Evolutionary conservation across 2,113 vertebrate genomes (phyloP), one percentile per base, ranked within the genome.

Genomic region (Thunnus thynnus): DNA sequence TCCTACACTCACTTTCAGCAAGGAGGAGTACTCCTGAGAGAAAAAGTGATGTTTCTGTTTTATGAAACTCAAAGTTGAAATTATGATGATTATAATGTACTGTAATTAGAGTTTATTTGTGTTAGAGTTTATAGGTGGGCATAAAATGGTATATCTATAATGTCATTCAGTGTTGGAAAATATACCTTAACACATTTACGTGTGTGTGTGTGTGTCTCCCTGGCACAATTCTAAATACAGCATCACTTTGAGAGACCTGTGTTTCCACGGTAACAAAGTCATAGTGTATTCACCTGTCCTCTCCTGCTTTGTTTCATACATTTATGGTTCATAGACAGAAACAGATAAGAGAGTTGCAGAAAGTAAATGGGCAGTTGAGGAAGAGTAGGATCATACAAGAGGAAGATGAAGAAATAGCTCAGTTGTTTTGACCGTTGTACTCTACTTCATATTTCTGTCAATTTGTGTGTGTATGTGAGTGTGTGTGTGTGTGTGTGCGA

Each of bases 181-280:
- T 30, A 8, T 9, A 41, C 36, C 7, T 41, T 41, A 41, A 51
- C 8, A 27, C 2, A 11, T 25, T 11, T 41, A 30, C 30, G 32
- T 58, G 27, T 48, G 18, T 51, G 44, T 52, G n/a, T 51, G 22
- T 46, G 47, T 20, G 54, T 14, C 30, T 56, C 11, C 3, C 27
- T 69, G 50, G 32, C 57, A 69, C 47, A 72, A 76, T 74, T 86
- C 73, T 86, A 82, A 85, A 83, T 77, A 20, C 55, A 83, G 70
- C 72, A 54, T 75, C 69, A 78, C 82, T 71, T 78, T 63, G 63
- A 77, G 70, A 82, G 72, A 87, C 86, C 86, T 88, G 84, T 1
- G 79, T 91, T 78, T 79, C 91, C 83, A 91, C 82, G 88, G 89
- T 8, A 75, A 93, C 89, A 3, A 13, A 69, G 76, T 83, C 56